A percentile compares a stretch with the other conserved stretches of the same genome.
Evolutionary conservation across 2,113 vertebrate species (phyloP).

Genomic region (Atherinomorus stipes): DNA sequence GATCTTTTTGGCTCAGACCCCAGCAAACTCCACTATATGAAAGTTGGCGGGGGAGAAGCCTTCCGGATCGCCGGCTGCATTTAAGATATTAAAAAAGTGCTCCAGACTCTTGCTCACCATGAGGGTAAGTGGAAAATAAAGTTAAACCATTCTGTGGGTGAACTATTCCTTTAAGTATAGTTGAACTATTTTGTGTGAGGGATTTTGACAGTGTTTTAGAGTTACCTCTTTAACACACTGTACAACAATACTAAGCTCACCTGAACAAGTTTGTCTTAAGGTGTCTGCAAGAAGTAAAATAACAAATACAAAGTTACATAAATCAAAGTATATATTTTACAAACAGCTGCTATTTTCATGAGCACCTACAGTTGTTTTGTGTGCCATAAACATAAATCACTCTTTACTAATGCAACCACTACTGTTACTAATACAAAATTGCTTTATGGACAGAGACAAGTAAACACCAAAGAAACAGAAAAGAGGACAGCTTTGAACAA

Average conservation of each 20-base stretch:
- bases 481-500: not conserved
- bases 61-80: too few species aligned
- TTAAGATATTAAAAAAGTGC: too few species aligned
- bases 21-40: too few species aligned
- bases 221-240: conserved; percentile 1
- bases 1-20: too few species aligned
- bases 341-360: not conserved
- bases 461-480: not conserved
- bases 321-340: not conserved
- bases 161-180: too few species aligned
- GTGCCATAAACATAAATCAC: too few species aligned
- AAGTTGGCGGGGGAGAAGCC: too few species aligned
- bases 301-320: not conserved
- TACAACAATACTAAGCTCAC: not conserved
- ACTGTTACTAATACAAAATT: not conserved
- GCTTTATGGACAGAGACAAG: not conserved
- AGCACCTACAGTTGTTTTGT: not conserved
- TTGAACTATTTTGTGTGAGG: not conserved
- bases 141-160: too few species aligned
- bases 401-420: not conserved
- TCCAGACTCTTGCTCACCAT: too few species aligned
- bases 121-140: too few species aligned
- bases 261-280: not conserved
- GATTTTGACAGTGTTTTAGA: not conserved
- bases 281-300: not conserved